Conservation (phyloP, 2,797 vertebrate genomes). For the Hybognathus amarus region DNA sequence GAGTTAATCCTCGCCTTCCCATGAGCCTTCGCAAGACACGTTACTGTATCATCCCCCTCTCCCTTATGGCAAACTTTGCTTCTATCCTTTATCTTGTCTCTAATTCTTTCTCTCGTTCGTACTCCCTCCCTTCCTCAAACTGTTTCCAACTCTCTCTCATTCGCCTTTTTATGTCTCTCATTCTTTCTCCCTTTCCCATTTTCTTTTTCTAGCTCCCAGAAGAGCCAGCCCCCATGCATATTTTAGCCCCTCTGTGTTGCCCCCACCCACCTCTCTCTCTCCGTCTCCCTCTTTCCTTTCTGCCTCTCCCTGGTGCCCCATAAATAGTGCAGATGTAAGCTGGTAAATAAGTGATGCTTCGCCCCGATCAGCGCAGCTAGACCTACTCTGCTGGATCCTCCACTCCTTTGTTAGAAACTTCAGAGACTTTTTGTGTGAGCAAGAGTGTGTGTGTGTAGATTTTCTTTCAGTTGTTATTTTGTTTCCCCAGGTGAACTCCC, state of each 20-base stretch:
- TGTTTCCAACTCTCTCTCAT: constrained; percentile 51
- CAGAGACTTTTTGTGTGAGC: constrained; percentile 66
- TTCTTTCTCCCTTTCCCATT: constrained; percentile 53
- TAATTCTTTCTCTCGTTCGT: constrained; percentile 53
- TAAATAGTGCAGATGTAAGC: constrained; percentile 87
- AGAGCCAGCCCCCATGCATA: constrained; percentile 84
- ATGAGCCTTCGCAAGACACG: constrained; percentile 67
- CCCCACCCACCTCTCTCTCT: constrained; percentile 62
- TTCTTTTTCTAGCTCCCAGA: constrained; percentile 69
- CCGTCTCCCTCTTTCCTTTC: constrained; percentile 65
- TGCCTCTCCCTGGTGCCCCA: constrained; percentile 79
- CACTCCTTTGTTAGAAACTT: constrained; percentile 73
- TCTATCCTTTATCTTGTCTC: constrained; percentile 51
- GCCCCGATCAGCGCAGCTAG: constrained; percentile 79
- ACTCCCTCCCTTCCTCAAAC: constrained; percentile 51
- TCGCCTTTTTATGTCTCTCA: constrained; percentile 56
- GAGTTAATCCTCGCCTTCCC: constrained; percentile 57
- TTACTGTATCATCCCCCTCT: constrained; percentile 70
- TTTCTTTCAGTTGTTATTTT: constrained; percentile 64
- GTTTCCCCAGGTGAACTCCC: constrained; percentile 58
- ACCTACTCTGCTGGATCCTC: constrained; percentile 72
- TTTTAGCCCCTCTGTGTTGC: constrained; percentile 79
- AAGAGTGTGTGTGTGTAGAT: constrained; percentile 47
- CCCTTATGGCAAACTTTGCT: constrained; percentile 58
- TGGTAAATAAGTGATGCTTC: constrained; percentile 85